Evolutionary conservation across 2,888 invertebrate genomes (phyloP).

Genomic region (Cecidostiba fungosa): DNA sequence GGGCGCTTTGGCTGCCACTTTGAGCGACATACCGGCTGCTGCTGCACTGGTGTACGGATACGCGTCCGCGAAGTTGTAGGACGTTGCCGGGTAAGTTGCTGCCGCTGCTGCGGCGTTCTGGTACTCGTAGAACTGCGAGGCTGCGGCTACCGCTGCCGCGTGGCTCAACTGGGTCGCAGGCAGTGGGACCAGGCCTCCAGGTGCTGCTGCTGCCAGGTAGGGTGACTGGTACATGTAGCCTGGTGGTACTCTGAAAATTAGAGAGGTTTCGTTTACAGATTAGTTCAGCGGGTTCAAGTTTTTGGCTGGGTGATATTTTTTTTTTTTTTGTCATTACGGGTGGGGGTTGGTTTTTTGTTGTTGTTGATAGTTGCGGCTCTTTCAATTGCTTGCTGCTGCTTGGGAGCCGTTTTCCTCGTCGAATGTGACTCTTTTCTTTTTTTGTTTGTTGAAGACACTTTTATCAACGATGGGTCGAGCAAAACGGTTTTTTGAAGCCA

Average conservation of each 20-base stretch:
- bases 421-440: background rate
- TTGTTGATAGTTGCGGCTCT: conserved; percentile 1
- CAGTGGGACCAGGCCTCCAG: conserved; percentile 85
- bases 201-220: conserved; percentile 84
- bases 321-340: conserved; percentile 21
- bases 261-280: conserved; percentile 1
- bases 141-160: conserved; percentile 89
- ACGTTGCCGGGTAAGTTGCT: conserved; percentile 85
- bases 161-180: conserved; percentile 85
- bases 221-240: conserved; percentile 90
- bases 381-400: conserved; percentile 28
- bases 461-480: background rate
- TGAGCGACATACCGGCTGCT: conserved; percentile 65
- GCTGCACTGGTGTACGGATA: conserved; percentile 82
- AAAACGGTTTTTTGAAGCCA: background rate
- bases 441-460: background rate
- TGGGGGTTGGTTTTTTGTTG: conserved; percentile 1
- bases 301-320: background rate
- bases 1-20: conserved; percentile 60
- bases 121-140: conserved; percentile 92
- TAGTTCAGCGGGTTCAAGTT: conserved; percentile 16
- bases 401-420: background rate
- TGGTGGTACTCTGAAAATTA: conserved; percentile 85
- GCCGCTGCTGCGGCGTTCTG: conserved; percentile 87
- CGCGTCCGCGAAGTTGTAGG: conserved; percentile 74